These are phyloP conservation scores for Oncorhynchus nerka DNA, from an alignment of 2,113 vertebrate species.

Conservation along the genomic window DNA sequence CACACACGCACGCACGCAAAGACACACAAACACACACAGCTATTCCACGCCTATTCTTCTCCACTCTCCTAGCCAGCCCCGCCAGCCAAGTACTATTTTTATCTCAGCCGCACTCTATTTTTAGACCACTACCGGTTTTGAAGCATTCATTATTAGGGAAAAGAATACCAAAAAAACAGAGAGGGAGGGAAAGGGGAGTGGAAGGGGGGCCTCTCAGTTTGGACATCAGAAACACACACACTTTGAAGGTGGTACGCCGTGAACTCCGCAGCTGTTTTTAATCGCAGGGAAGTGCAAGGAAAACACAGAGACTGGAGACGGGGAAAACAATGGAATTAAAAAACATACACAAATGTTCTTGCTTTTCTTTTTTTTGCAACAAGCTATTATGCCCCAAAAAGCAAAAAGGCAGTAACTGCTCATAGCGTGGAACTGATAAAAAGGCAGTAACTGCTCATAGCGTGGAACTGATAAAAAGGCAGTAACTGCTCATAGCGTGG, in stretches of 20 bases:
- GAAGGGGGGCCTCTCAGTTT: constrained; percentile 59
- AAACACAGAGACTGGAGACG: constrained; percentile 28
- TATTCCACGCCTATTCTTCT: constrained; percentile 91
- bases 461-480: no score
- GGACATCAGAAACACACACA: constrained; percentile 71
- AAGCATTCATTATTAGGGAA: constrained; percentile 86
- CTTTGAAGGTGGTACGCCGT: constrained; percentile 82
- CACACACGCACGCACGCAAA: constrained; percentile 15
- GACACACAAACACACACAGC: neutral
- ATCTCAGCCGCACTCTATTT: constrained; percentile 90
- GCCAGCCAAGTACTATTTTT: constrained; percentile 89
- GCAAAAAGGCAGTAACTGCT: no score
- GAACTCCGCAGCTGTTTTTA: constrained; percentile 82
- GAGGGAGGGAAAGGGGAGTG: constrained; percentile 10
- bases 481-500: no score
- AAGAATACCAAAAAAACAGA: constrained; percentile 69
- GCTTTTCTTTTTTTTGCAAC: constrained; percentile 71
- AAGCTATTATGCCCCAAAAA: constrained; percentile 73
- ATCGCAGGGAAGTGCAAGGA: constrained; percentile 63
- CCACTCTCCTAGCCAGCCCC: constrained; percentile 89
- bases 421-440: no score
- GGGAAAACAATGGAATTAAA: constrained; percentile 55
- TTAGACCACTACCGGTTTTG: constrained; percentile 91
- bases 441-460: no score
- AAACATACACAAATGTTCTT: constrained; percentile 79